phyloP scores from a whole-genome alignment of 2,113 vertebrate genomes.

The Urocitellus parryii region DNA sequence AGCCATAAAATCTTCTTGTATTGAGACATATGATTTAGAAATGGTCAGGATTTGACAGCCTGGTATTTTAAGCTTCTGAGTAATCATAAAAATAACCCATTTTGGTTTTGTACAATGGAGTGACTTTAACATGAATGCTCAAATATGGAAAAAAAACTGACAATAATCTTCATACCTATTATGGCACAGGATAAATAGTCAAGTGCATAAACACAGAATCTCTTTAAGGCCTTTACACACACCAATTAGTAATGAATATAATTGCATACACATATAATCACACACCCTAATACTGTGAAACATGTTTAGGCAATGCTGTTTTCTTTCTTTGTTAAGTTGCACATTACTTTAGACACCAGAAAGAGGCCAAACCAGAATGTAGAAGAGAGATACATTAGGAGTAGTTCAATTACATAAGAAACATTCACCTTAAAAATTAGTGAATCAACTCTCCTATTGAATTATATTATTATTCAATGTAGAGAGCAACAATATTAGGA shows the following conservation, averaged over 20 bases:
- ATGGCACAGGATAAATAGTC: not conserved
- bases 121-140: not conserved
- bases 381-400: not conserved
- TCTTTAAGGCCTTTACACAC: not conserved
- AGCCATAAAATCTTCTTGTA: not conserved
- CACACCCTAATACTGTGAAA: not conserved
- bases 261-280: not conserved
- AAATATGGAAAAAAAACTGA: not conserved
- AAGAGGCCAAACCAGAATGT: not conserved
- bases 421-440: not conserved
- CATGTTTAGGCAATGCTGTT: not conserved
- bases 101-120: not conserved
- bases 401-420: conserved; percentile 3
- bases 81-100: not conserved
- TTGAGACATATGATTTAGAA: not conserved
- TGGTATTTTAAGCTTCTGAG: not conserved
- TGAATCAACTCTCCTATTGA: not conserved
- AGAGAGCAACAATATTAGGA: conserved; percentile 9
- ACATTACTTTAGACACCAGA: not conserved
- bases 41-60: not conserved
- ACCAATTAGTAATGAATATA: conserved; percentile 15
- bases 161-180: not conserved
- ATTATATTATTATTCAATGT: not conserved
- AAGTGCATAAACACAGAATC: not conserved
- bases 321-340: not conserved